Evolutionary conservation across 1,140 invertebrate genomes (phyloP).

Genomic region (Palaemon carinicauda): DNA sequence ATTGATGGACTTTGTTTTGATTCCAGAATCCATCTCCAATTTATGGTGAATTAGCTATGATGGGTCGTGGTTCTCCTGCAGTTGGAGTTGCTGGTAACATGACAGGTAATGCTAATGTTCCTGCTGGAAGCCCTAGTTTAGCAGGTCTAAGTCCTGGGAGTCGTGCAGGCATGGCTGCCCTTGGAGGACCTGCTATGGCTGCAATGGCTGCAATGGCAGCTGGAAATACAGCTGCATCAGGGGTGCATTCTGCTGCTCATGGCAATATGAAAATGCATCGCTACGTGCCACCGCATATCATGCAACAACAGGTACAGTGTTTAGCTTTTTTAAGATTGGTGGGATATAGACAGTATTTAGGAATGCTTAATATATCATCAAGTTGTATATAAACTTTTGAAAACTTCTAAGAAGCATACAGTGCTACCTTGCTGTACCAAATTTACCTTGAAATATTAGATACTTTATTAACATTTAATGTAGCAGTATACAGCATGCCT

Average conservation of each 20-base stretch:
- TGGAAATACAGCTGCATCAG: constrained; percentile 28
- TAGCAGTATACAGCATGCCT: background rate
- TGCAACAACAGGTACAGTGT: constrained; percentile 44
- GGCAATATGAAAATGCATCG: constrained; percentile 52
- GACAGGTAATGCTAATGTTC: background rate
- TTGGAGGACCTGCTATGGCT: constrained; percentile 57
- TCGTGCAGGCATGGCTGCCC: constrained; percentile 31
- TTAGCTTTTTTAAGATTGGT: background rate
- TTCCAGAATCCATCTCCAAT: constrained; percentile 49
- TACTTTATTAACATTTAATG: too few species aligned
- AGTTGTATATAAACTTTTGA: background rate
- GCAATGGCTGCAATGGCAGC: constrained; percentile 57
- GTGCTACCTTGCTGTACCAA: too few species aligned
- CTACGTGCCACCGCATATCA: constrained; percentile 49
- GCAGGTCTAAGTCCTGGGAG: constrained; percentile 48
- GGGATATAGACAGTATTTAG: too few species aligned
- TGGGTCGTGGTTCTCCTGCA: constrained; percentile 28
- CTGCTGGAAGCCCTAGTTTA: constrained; percentile 33
- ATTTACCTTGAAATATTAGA: too few species aligned
- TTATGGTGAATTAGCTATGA: constrained; percentile 45
- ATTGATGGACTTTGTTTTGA: background rate
- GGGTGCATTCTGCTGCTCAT: constrained; percentile 9
- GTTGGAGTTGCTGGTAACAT: background rate
- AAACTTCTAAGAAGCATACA: too few species aligned
- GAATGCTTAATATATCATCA: too few species aligned